A percentile compares a stretch with the other conserved stretches of the same genome.
Evolutionary conservation across 2,888 invertebrate genomes (phyloP).

Genomic region (Callyntrura guangdongensis): DNA sequence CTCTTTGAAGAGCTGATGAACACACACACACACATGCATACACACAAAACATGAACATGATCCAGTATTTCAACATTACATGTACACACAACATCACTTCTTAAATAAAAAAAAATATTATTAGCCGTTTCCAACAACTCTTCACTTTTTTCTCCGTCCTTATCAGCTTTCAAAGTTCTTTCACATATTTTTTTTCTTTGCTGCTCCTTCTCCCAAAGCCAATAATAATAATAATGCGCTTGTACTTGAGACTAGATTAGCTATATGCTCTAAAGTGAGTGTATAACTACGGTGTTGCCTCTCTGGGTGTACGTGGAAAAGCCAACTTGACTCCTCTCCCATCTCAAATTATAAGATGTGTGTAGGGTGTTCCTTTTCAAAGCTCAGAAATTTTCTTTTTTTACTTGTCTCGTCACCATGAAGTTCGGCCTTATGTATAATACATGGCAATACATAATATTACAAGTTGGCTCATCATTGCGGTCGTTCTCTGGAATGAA

Average conservation of each 20-base stretch:
- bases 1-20: not conserved
- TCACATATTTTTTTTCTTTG: constrained; percentile 13
- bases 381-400: constrained; percentile 22
- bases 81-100: constrained; percentile 25
- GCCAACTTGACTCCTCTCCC: not conserved
- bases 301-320: constrained; percentile 19
- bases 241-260: not conserved
- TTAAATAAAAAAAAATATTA: not conserved
- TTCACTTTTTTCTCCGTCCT: constrained; percentile 65
- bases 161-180: constrained; percentile 72
- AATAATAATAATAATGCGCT: not conserved
- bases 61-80: constrained; percentile 75
- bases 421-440: not conserved
- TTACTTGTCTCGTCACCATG: not conserved
- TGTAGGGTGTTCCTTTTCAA: not conserved
- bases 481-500: no score
- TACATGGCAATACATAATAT: not conserved
- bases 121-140: constrained; percentile 66
- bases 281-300: not conserved
- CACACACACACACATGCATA: constrained; percentile 31
- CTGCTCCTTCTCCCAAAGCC: not conserved
- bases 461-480: no score
- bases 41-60: constrained; percentile 64
- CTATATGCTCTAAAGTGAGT: not conserved
- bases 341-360: not conserved